Conservation (phyloP, 2,888 invertebrate genomes). For the Aphidoletes aphidimyza region DNA sequence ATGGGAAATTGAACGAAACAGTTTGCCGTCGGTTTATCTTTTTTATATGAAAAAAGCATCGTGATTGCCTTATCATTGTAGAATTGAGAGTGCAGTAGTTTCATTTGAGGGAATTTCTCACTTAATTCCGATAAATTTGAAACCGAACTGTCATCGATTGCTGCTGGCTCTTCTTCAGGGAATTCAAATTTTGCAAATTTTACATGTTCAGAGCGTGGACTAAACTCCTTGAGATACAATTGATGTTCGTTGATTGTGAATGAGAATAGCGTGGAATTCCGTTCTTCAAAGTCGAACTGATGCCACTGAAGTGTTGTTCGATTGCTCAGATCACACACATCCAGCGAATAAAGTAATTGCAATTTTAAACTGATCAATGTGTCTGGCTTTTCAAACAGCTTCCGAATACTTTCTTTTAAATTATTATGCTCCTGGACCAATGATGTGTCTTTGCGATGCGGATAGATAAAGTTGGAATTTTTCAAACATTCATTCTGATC, state of each 20-base stretch:
- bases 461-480: conserved; percentile 78
- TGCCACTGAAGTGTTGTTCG: conserved; percentile 60
- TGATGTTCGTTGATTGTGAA: conserved; percentile 67
- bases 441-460: conserved; percentile 79
- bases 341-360: conserved; percentile 68
- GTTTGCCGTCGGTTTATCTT: conserved; percentile 68
- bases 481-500: conserved; percentile 78
- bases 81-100: conserved; percentile 78
- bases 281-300: conserved; percentile 59
- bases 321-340: conserved; percentile 66
- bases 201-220: conserved; percentile 63
- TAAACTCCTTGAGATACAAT: conserved; percentile 63
- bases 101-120: conserved; percentile 62
- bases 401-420: conserved; percentile 74
- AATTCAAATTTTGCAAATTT: conserved; percentile 52
- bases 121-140: conserved; percentile 56
- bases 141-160: conserved; percentile 58
- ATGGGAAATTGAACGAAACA: conserved; percentile 68
- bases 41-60: conserved; percentile 73
- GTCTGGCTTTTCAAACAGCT: conserved; percentile 75
- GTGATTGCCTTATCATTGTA: conserved; percentile 76
- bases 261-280: conserved; percentile 69
- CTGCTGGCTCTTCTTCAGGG: background rate
- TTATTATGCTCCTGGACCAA: conserved; percentile 83
- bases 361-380: conserved; percentile 74